Base-by-base conservation (phyloP, 1,140 invertebrate species). In the Lanistes nyassanus region DNA sequence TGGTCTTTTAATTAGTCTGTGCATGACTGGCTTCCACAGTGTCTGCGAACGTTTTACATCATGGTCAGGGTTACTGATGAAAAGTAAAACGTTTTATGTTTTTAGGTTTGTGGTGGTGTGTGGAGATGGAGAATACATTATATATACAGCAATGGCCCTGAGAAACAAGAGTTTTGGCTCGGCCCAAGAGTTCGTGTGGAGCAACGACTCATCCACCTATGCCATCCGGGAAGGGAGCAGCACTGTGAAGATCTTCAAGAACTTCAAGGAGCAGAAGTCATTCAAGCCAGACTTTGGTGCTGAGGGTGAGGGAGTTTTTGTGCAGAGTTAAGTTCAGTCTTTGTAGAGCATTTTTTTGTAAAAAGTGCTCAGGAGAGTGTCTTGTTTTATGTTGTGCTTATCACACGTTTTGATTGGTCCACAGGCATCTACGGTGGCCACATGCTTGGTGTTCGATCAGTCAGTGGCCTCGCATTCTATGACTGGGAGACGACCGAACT, bases 171-270 rank as follows among this genome's bases (percentile, higher is more conserved):
- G 97, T 19, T 99, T 99, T 89, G 98, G 98, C 5, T 94, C 96
- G 7, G 98, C 97, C 0, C 95, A 98, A 76, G 98, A 99, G 89
- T 99, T 99, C 90, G 98, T 99, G 0, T 99, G 98, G 98, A 97
- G 97, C 0, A 92, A 95, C 64, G 98, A 99, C 88, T 97, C 97
- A 3, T 97, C 96, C 67, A 95, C 99, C 83, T 99, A 93, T 88
- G 93, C 93, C 68, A 97, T 98, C 2, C 90, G 98, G 53, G 98
- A 99, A 89, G 95, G 94, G 64, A 94, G 93, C 42, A 95, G 94
- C 31, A 94, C 94, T 0, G 93, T 99, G 2, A 97, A 97, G 87
- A 93, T 99, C 13, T 99, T 98, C 90, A 98, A 98, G 85, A 99
- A 99, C 86, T 99, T 99, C 88, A 99, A 99, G 87, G 97, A 99